phyloP scores from a whole-genome alignment of 1,140 invertebrate species.

The Helicoverpa zea region DNA sequence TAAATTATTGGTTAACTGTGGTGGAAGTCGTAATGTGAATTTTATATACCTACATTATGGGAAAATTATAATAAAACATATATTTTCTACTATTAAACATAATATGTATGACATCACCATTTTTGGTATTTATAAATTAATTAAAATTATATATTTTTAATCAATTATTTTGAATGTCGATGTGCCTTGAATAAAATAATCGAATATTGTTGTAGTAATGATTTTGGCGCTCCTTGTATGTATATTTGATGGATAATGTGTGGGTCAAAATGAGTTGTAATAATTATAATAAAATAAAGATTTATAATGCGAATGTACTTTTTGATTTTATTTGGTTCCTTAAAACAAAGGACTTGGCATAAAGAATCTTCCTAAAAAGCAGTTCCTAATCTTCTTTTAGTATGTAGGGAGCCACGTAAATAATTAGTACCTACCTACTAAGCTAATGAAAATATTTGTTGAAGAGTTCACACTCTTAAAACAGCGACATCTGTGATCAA shows the following conservation, averaged over 20 bases:
- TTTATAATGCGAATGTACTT: slow-evolving; percentile 55
- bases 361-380: too few relatives aligned
- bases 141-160: slow-evolving; percentile 12
- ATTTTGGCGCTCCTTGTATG: slow-evolving; percentile 62
- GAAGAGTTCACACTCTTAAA: too few relatives aligned
- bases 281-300: slow-evolving; percentile 63
- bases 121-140: slow-evolving; percentile 24
- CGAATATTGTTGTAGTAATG: slow-evolving; percentile 3
- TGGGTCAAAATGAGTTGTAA: slow-evolving; percentile 57
- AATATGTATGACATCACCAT: slow-evolving; percentile 6
- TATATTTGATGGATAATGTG: slow-evolving; percentile 70
- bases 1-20: background rate
- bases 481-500: slow-evolving; percentile 19
- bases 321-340: slow-evolving; percentile 18
- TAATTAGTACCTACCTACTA: too few relatives aligned
- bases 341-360: too few relatives aligned
- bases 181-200: slow-evolving; percentile 35
- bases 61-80: background rate
- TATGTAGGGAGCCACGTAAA: too few relatives aligned
- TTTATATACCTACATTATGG: background rate
- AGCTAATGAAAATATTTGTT: too few relatives aligned
- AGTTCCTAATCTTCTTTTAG: too few relatives aligned
- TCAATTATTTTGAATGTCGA: background rate
- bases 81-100: background rate
- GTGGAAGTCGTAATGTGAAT: background rate